Base-by-base conservation (phyloP, 2,888 invertebrate species). In the Mesochorus sp. region DNA sequence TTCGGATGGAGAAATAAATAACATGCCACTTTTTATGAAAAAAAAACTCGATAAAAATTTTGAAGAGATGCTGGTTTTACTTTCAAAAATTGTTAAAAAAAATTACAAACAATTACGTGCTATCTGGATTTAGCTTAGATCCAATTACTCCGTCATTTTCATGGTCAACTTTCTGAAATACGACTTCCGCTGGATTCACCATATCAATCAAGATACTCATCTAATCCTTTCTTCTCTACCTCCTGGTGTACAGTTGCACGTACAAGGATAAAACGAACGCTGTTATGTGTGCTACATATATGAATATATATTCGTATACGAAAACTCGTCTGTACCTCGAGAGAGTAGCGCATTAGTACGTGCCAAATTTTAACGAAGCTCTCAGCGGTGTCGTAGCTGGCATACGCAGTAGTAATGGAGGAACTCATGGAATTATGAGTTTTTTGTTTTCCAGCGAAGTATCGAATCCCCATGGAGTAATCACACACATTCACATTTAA, bases 341-440 rank as follows among this genome's bases (percentile, higher is more conserved):
- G 39, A 39, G 26, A 42, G 34, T 51, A 51, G 51, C 8, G 21
- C 42, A 53, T n/a, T 24, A 21, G 51, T 49, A 72, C 72, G 68
- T 73, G 62, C 68, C 61, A 57, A 73, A 67, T 62, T 47, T 24
- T 74, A 78, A 78, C 68, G 57, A 73, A 66, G 74, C 70, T 68
- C 49, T 44, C 6, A 53, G 3, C 47, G 8, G 17, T 26, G 2
- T 19, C 19, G 24, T 34, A 10, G 47, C 28, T 19, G 17, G 28
- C 12, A 31, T n/a, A n/a, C n/a, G n/a, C 21, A 21, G 28, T 37
- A 37, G 31, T 31, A 67, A 74, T 64, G 55, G 55, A n/a, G 17
- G 31, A 57, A 47, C 21, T 17, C 73, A 49, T 47, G 37, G 19
- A 75, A 68, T 62, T 55, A 57, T 28, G 19, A 49, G 14, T 19